Percentiles rank a stretch among this genome's conserved stretches.
Evolutionary conservation across 2,113 vertebrate genomes (phyloP).

Genomic region (Callopanchax toddi): DNA sequence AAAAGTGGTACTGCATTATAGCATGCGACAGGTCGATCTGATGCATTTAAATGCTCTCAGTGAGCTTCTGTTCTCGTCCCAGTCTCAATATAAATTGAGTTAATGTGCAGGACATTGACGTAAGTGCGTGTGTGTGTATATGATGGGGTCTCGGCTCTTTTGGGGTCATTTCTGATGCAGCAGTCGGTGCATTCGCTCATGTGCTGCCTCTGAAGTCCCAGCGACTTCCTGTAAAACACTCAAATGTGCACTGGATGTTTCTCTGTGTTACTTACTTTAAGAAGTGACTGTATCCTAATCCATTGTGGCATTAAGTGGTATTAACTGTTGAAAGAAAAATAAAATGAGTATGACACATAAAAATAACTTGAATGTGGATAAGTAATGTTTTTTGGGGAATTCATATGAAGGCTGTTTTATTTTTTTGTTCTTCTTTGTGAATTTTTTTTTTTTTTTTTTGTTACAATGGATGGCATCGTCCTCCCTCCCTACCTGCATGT

Average conservation of each 20-base stretch:
- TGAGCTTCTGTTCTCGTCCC: constrained; percentile 76
- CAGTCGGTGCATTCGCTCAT: constrained; percentile 68
- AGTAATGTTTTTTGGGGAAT: constrained; percentile 64
- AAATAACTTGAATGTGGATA: constrained; percentile 57
- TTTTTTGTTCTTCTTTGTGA: constrained; percentile 20
- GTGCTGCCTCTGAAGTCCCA: constrained; percentile 68
- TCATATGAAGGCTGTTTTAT: constrained; percentile 63
- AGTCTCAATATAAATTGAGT: constrained; percentile 6
- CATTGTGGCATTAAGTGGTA: constrained; percentile 81
- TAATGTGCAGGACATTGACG: constrained; percentile 14
- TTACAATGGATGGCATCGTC: constrained; percentile 62
- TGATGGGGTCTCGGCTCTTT: constrained; percentile 39
- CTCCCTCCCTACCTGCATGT: constrained; percentile 74
- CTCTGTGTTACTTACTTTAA: constrained; percentile 89
- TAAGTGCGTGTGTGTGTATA: constrained; percentile 28
- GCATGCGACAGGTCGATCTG: constrained; percentile 44
- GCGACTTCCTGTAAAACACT: constrained; percentile 64
- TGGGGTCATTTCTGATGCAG: constrained; percentile 84
- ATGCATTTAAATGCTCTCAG: constrained; percentile 27
- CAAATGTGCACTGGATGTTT: constrained; percentile 85
- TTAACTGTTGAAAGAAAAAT: constrained; percentile 66
- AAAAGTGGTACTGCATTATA: constrained; percentile 85
- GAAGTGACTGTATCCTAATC: constrained; percentile 90
- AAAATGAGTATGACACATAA: constrained; percentile 51
- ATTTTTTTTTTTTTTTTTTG: constrained; percentile 25